phyloP scores from a whole-genome alignment of 2,888 invertebrate species.

The Drosophila limbata region DNA sequence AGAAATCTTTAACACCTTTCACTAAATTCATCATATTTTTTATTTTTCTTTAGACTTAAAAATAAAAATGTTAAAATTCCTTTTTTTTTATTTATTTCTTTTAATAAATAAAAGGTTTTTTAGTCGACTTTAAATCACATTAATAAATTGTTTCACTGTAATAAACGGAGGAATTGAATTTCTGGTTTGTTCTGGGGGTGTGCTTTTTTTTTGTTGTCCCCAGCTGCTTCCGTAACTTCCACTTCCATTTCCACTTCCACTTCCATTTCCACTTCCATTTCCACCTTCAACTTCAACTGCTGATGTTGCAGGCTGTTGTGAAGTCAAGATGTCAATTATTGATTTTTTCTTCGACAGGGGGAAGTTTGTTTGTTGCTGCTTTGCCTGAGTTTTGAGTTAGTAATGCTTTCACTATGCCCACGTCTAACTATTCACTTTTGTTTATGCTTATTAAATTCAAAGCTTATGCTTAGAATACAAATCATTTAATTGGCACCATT shows the following conservation, averaged over 20 bases:
- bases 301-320: slow-evolving; percentile 26
- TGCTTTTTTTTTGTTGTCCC: slow-evolving; percentile 16
- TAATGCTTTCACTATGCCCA: background rate
- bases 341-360: slow-evolving; percentile 58
- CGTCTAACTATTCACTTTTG: slow-evolving; percentile 5
- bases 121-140: background rate
- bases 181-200: slow-evolving; percentile 18
- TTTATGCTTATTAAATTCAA: slow-evolving; percentile 9
- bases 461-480: slow-evolving; percentile 22
- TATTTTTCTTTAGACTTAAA: too few species aligned
- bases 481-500: slow-evolving; percentile 31
- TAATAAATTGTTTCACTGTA: slow-evolving; percentile 46
- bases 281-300: slow-evolving; percentile 11
- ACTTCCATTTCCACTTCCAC: background rate
- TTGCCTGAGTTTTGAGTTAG: slow-evolving; percentile 1
- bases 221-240: background rate
- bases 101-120: background rate
- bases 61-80: too few species aligned
- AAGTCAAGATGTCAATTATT: slow-evolving; percentile 66
- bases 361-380: slow-evolving; percentile 32
- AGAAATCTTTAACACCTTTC: too few species aligned
- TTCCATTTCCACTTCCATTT: background rate
- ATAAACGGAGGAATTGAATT: slow-evolving; percentile 9
- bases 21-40: too few species aligned
- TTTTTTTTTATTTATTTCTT: background rate